Evolutionary conservation across 2,113 vertebrate species (phyloP).

Genomic region (Ochotona princeps): DNA sequence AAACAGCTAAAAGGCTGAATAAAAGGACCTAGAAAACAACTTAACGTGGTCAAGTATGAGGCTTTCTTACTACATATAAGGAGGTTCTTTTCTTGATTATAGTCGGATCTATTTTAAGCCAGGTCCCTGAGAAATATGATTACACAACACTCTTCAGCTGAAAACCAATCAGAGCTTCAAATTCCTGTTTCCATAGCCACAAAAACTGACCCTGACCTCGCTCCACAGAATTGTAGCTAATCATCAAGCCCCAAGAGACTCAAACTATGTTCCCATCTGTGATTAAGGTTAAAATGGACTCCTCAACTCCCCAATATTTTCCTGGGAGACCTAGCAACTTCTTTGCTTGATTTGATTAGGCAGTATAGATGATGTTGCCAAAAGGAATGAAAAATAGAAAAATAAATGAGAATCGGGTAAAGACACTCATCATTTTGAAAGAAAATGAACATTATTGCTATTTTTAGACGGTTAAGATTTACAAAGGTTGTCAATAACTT

Average conservation of each 20-base stretch:
- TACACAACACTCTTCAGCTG: constrained; percentile 54
- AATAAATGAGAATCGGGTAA: constrained; percentile 7
- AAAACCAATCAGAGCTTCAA: constrained; percentile 51
- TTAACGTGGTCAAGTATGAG: constrained; percentile 4
- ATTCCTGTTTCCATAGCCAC: constrained; percentile 69
- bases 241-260: constrained; percentile 62
- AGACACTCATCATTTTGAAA: constrained; percentile 43
- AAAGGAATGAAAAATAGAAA: constrained; percentile 45
- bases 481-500: constrained; percentile 12
- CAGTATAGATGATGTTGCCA: neutral
- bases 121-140: constrained; percentile 59
- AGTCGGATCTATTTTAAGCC: constrained; percentile 72
- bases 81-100: constrained; percentile 41
- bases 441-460: constrained; percentile 53
- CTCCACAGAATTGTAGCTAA: constrained; percentile 66
- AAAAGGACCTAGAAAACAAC: constrained; percentile 41
- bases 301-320: neutral
- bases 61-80: constrained; percentile 39
- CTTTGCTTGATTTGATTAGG: constrained; percentile 46
- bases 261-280: constrained; percentile 70
- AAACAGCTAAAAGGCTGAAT: neutral
- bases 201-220: constrained; percentile 66
- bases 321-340: constrained; percentile 48
- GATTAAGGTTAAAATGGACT: constrained; percentile 61
- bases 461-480: constrained; percentile 18